Conservation (phyloP, 2,888 invertebrate species). For the Rhamphomyia laevipes region DNA sequence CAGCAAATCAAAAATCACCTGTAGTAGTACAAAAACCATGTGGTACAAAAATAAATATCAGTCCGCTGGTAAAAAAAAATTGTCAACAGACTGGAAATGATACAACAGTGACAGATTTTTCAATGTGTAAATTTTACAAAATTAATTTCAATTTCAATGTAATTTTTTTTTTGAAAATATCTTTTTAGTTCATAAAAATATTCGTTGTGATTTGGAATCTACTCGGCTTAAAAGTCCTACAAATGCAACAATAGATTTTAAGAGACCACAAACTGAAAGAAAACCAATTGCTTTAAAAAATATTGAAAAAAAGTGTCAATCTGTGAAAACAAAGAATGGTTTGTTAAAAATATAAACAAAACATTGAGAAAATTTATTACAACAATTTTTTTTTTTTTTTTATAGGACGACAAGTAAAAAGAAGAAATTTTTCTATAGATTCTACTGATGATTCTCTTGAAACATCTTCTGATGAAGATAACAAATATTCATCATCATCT, state of each 20-base stretch:
- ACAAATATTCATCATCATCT: slow-evolving; percentile 1
- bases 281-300: neutral
- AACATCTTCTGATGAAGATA: slow-evolving; percentile 6
- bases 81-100: slow-evolving; percentile 16
- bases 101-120: slow-evolving; percentile 26
- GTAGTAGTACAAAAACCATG: neutral
- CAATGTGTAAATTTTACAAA: slow-evolving; percentile 23
- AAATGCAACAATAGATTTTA: neutral
- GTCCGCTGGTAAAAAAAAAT: no score
- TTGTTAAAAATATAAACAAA: no score
- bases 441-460: neutral
- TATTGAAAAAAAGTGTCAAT: neutral
- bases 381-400: neutral
- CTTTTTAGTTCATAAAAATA: slow-evolving; percentile 22
- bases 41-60: neutral
- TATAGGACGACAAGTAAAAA: neutral
- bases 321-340: neutral
- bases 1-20: neutral
- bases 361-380: no score
- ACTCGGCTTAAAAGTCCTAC: slow-evolving; percentile 15
- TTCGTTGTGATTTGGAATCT: slow-evolving; percentile 28
- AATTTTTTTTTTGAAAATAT: neutral
- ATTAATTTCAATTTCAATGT: neutral
- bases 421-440: neutral
- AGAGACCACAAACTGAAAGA: neutral